Percentiles rank a stretch among this genome's conserved stretches.
phyloP scores from a whole-genome alignment of 35 echinoderm and acorn worm species.

The Chiridota heheva region DNA sequence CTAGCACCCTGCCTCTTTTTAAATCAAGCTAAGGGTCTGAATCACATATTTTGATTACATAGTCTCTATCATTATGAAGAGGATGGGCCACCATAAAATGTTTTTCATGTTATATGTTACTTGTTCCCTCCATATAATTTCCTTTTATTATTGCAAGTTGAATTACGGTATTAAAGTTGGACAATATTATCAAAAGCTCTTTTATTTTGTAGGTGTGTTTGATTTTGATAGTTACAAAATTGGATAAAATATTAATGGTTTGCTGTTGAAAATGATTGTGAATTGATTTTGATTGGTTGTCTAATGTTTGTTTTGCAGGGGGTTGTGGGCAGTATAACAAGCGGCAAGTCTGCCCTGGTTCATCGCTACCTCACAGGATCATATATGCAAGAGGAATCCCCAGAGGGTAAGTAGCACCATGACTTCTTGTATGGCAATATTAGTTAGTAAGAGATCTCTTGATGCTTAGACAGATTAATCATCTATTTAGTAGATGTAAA shows the following conservation, averaged over 20 bases:
- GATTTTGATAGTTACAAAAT: background rate
- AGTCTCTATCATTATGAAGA: too few species aligned
- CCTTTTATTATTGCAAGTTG: too few species aligned
- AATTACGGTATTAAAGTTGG: too few species aligned
- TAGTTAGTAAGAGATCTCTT: background rate
- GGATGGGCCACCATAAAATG: too few species aligned
- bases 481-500: background rate
- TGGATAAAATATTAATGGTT: background rate
- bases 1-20: too few species aligned
- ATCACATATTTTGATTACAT: too few species aligned
- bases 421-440: background rate
- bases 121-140: too few species aligned
- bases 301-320: slow-evolving; percentile 71
- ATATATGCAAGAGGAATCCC: slow-evolving; percentile 99
- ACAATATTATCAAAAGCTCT: too few species aligned
- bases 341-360: slow-evolving; percentile 96
- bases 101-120: too few species aligned
- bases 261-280: too few species aligned
- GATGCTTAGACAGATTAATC: background rate
- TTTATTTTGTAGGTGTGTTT: background rate
- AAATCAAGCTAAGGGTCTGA: too few species aligned
- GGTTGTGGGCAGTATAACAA: slow-evolving; percentile 92
- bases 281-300: too few species aligned
- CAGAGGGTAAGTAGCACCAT: slow-evolving; percentile 67
- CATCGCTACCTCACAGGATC: slow-evolving; percentile 97